Conservation (phyloP, 1,140 invertebrate genomes). For the Contarinia nasturtii region DNA sequence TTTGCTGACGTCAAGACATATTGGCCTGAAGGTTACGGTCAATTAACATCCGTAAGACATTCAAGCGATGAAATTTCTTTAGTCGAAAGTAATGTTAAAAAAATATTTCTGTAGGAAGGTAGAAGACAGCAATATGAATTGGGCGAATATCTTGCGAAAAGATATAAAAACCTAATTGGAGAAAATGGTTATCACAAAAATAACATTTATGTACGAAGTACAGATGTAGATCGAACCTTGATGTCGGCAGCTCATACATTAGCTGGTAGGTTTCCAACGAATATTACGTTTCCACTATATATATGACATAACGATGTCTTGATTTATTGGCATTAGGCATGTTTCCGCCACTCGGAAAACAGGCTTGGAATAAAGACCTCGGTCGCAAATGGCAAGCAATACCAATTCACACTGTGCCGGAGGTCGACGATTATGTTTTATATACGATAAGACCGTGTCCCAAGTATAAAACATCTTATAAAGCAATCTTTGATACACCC, state of each 20-base stretch:
- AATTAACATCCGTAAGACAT: too few relatives aligned
- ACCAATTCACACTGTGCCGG: slow-evolving; percentile 60
- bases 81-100: too few relatives aligned
- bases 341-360: too few relatives aligned
- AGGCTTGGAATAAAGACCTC: slow-evolving; percentile 46
- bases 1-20: too few relatives aligned
- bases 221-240: slow-evolving; percentile 71
- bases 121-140: slow-evolving; percentile 57
- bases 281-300: too few relatives aligned
- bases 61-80: too few relatives aligned
- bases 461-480: too few relatives aligned
- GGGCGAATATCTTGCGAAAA: slow-evolving; percentile 54
- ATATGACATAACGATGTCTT: too few relatives aligned
- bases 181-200: slow-evolving; percentile 28
- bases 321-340: too few relatives aligned
- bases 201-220: slow-evolving; percentile 53
- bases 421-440: slow-evolving; percentile 42
- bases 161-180: slow-evolving; percentile 40
- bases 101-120: slow-evolving; percentile 41
- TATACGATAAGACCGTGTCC: slow-evolving; percentile 45
- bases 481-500: too few relatives aligned
- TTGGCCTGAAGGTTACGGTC: too few relatives aligned
- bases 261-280: slow-evolving; percentile 58
- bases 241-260: slow-evolving; percentile 75
- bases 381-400: slow-evolving; percentile 80